Evolutionary conservation across 2,113 vertebrate species (phyloP).

Genomic region (Aldabrachelys gigantea): DNA sequence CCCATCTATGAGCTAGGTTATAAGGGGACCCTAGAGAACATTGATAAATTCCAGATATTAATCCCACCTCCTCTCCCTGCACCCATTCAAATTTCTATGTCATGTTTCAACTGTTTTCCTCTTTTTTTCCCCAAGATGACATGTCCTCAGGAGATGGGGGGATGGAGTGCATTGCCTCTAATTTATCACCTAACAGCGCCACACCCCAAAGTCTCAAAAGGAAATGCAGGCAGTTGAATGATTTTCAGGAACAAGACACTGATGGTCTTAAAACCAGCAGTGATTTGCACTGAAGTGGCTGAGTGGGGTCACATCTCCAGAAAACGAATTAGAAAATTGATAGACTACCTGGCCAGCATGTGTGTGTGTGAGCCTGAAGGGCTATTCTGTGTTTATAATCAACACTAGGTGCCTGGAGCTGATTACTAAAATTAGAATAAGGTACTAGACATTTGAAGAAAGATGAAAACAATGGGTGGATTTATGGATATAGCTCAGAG

Average conservation of each 20-base stretch:
- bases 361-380: neutral
- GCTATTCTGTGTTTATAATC: neutral
- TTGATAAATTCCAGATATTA: neutral
- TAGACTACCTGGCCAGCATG: neutral
- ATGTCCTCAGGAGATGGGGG: neutral
- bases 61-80: neutral
- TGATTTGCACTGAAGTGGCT: neutral
- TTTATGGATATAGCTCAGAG: neutral
- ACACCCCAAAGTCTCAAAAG: neutral
- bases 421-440: neutral
- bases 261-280: neutral
- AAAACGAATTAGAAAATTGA: neutral
- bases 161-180: neutral
- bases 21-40: neutral
- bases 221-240: neutral
- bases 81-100: no score
- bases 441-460: neutral
- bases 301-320: neutral
- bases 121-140: neutral
- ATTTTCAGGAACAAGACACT: neutral
- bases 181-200: neutral
- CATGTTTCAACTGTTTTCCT: neutral
- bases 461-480: neutral
- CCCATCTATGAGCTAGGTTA: neutral
- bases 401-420: neutral